Percentiles rank a stretch among this genome's conserved stretches.
phyloP scores from a whole-genome alignment of 2,888 invertebrate genomes.

The Agapetus fuscipes region DNA sequence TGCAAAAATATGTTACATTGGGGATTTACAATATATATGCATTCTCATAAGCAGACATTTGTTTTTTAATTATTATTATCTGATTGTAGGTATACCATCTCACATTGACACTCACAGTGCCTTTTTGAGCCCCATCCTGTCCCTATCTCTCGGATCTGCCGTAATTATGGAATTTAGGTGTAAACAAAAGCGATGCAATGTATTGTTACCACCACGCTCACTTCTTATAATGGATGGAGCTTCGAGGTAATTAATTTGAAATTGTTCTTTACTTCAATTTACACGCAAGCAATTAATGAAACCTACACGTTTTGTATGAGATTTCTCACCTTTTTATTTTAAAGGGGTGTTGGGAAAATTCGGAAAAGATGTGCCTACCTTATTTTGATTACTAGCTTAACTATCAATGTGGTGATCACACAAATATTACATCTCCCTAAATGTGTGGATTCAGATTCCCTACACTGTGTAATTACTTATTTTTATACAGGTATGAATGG shows the following conservation, averaged over 20 bases:
- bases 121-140: constrained; percentile 81
- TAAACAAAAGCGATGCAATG: constrained; percentile 32
- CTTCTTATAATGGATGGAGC: constrained; percentile 73
- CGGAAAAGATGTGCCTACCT: no score
- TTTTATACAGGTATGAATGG: constrained; percentile 59
- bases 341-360: no score
- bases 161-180: constrained; percentile 85
- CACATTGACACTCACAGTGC: constrained; percentile 95
- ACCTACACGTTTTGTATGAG: no score
- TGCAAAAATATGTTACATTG: no score
- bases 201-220: constrained; percentile 61
- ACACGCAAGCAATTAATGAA: no score
- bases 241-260: constrained; percentile 42
- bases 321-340: no score
- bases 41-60: not conserved
- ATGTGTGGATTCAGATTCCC: no score
- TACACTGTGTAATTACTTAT: constrained; percentile 1
- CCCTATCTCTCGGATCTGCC: constrained; percentile 73
- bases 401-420: no score
- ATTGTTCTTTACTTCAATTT: no score
- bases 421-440: no score
- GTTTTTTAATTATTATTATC: constrained; percentile 1
- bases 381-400: no score
- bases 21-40: no score
- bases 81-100: constrained; percentile 88